These are phyloP conservation scores for Netelia melanura DNA, from an alignment of 2,888 invertebrate species.

Conservation along the genomic window DNA sequence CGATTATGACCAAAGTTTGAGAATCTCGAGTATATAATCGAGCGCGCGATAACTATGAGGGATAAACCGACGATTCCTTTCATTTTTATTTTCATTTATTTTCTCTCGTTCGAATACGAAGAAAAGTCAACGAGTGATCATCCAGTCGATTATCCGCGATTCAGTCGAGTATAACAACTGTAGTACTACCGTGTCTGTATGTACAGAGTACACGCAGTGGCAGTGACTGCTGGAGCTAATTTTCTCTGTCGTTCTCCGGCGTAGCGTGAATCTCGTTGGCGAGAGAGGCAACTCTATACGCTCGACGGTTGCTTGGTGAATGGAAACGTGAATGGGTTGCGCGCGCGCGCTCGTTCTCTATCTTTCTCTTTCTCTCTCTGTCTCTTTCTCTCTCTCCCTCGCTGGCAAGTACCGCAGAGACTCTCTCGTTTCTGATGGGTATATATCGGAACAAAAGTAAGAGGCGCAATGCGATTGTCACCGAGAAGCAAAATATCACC, in stretches of 20 bases:
- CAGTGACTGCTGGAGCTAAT: constrained; percentile 63
- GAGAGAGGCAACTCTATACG: constrained; percentile 47
- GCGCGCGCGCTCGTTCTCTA: constrained; percentile 65
- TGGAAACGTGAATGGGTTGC: constrained; percentile 81
- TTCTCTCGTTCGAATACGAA: constrained; percentile 39
- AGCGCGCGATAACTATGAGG: not conserved
- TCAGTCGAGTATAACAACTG: constrained; percentile 52
- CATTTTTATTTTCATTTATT: constrained; percentile 1
- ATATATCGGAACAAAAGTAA: constrained; percentile 78
- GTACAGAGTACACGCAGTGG: constrained; percentile 22
- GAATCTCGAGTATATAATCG: not conserved
- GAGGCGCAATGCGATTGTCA: constrained; percentile 72
- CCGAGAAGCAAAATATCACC: constrained; percentile 23
- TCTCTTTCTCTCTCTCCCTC: too few relatives aligned
- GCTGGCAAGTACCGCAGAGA: constrained; percentile 47
- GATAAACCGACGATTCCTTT: constrained; percentile 1
- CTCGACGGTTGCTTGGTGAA: constrained; percentile 74
- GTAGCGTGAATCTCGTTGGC: constrained; percentile 69
- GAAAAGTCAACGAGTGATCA: constrained; percentile 68
- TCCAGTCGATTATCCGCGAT: constrained; percentile 61
- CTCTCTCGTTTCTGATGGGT: constrained; percentile 42
- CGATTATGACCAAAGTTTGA: not conserved
- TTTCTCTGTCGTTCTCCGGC: constrained; percentile 67
- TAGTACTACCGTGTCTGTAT: constrained; percentile 38
- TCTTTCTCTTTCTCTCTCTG: constrained; percentile 25